Conservation (phyloP, 2,797 vertebrate species). For the Mormyrus proboscirostris region DNA sequence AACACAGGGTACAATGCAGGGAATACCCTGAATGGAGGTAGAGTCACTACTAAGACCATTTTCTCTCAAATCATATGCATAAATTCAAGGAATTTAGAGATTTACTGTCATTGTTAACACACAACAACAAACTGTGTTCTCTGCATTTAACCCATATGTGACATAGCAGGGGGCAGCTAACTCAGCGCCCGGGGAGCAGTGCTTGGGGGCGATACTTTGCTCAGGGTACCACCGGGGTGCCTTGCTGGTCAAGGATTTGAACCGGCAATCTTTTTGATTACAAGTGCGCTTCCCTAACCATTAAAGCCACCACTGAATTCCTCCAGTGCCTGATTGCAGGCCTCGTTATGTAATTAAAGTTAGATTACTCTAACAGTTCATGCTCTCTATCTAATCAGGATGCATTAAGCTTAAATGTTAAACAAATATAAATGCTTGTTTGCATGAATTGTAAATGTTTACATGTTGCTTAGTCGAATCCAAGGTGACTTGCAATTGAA, state of each 20-base stretch:
- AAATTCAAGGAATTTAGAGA: neutral
- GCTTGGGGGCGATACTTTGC: no score
- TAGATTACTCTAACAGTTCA: neutral
- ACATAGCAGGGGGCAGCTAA: no score
- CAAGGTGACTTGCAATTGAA: neutral
- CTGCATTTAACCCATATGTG: no score
- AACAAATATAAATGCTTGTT: neutral
- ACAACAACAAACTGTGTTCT: no score
- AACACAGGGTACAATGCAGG: neutral
- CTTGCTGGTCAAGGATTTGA: no score
- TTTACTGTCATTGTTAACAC: no score
- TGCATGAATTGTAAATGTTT: neutral
- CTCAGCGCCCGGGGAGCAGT: no score
- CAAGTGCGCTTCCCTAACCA: no score
- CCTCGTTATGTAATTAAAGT: neutral
- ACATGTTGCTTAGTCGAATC: neutral
- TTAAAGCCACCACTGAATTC: no score
- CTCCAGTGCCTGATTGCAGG: neutral
- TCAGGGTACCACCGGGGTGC: no score
- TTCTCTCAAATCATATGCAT: neutral
- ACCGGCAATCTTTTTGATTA: no score
- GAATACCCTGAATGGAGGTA: neutral
- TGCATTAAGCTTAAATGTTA: neutral
- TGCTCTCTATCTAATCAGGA: neutral
- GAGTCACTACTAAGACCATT: neutral